Evolutionary conservation across 2,888 invertebrate species (phyloP), one percentile per base, ranked within the genome.

Genomic region (Odontomyia ornata): DNA sequence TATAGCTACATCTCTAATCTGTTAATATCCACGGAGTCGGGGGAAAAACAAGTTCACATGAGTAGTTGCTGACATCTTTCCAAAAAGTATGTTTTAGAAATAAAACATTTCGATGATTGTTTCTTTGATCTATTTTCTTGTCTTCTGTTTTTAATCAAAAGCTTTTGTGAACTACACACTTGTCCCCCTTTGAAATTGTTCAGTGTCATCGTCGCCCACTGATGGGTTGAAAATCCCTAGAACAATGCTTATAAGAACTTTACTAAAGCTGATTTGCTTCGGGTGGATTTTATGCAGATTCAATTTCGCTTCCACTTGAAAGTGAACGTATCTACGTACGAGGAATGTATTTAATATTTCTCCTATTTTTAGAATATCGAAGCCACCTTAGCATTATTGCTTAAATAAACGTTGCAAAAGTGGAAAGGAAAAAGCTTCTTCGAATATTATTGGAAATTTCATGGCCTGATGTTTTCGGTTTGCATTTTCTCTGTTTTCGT

Each of bases 361-460:
- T 23, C 21, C 11, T 60, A 23, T 60, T 60, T 23, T 2, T 60
- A 60, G 57, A 60, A 60, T 60, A 23, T 60, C 7, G 1, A 25
- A 21, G 13, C 21, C 7, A 18, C 7, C 21, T 18, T 3, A n/a
- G 23, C 21, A 60, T 52, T 60, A 64, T 28, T 64, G 30, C 28
- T 25, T 13, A 64, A 64, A 30, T 30, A 64, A 64, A 64, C 64
- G 30, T 9, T 30, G 64, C 28, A 25, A 64, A 64, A 28, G 64
- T 28, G 64, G n/a, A 64, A 64, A 36, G 36, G 36, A 36, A 36
- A 36, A 36, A 64, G 64, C 60, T 60, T 60, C 60, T 25, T 23
- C 3, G 60, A 60, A 60, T 60, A 25, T 60, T 60, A 60, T 21
- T 60, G 21, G 60, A 60, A 60, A 60, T n/a, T 60, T 60, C 60